Percentiles rank a stretch among this genome's conserved stretches.
Conservation (phyloP, 2,888 invertebrate genomes). For the Lasius platythorax region DNA sequence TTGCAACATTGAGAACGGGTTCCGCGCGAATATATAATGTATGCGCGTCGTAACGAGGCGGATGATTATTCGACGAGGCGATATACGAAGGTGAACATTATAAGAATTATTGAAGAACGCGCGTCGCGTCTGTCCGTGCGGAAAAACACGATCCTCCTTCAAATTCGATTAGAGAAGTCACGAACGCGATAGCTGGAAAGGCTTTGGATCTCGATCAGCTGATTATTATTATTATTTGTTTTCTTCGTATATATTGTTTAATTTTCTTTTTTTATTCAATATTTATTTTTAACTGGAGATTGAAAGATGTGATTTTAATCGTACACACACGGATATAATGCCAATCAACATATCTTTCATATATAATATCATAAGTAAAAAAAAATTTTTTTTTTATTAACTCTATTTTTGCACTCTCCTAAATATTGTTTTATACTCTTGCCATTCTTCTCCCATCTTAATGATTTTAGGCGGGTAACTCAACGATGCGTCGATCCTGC, state of each 20-base stretch:
- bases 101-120: constrained; percentile 16
- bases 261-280: neutral
- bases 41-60: constrained; percentile 34
- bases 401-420: neutral
- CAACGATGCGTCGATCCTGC: neutral
- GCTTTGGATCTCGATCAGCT: neutral
- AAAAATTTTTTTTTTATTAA: neutral
- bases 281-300: neutral
- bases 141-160: neutral
- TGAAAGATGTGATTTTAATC: neutral
- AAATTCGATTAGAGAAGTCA: neutral
- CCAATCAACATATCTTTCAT: no score
- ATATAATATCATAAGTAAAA: neutral
- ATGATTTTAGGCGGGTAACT: neutral
- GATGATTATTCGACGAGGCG: constrained; percentile 30
- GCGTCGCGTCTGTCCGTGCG: neutral
- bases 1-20: constrained; percentile 50
- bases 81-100: constrained; percentile 48
- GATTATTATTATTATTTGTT: neutral
- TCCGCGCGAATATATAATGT: constrained; percentile 33
- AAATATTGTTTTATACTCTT: neutral
- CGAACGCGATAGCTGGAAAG: neutral
- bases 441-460: neutral
- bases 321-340: no score
- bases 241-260: neutral